These are phyloP conservation scores for Gallinago undulata DNA, from an alignment of 2,113 vertebrate genomes.

Conservation along the genomic window DNA sequence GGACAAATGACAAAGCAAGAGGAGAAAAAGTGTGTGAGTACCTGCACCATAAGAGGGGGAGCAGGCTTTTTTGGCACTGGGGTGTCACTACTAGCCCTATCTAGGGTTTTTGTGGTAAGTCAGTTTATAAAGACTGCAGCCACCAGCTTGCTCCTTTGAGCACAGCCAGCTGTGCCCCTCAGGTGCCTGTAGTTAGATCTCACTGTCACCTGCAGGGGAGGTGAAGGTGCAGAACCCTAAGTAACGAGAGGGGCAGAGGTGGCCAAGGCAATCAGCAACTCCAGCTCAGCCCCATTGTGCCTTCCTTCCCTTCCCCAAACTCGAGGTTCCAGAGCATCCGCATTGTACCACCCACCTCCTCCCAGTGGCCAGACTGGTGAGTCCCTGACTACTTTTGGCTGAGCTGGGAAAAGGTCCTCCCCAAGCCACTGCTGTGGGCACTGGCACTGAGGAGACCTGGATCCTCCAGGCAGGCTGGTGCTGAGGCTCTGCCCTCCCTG, in stretches of 20 bases:
- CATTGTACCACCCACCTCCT: rapidly evolving
- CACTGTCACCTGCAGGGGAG: rapidly evolving
- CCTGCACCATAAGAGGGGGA: rapidly evolving
- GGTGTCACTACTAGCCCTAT: neutral
- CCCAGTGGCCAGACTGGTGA: neutral
- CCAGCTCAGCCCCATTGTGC: neutral
- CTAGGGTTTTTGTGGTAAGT: neutral
- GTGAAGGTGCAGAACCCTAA: neutral
- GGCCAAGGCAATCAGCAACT: neutral
- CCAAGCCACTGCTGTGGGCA: neutral
- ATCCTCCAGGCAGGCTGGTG: neutral
- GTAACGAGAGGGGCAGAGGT: rapidly evolving
- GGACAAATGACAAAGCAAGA: neutral
- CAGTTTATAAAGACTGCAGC: neutral
- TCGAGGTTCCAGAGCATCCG: neutral
- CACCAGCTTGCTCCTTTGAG: neutral
- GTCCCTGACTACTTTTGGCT: neutral
- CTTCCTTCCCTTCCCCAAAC: neutral
- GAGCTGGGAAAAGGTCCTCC: neutral
- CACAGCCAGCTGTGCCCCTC: neutral
- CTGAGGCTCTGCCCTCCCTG: neutral
- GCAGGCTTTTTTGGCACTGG: rapidly evolving
- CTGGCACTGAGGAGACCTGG: neutral
- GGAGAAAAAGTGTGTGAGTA: neutral
- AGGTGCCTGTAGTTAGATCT: neutral